phyloP scores from a whole-genome alignment of 2,888 invertebrate genomes.

The Polydrusus tereticollis region DNA sequence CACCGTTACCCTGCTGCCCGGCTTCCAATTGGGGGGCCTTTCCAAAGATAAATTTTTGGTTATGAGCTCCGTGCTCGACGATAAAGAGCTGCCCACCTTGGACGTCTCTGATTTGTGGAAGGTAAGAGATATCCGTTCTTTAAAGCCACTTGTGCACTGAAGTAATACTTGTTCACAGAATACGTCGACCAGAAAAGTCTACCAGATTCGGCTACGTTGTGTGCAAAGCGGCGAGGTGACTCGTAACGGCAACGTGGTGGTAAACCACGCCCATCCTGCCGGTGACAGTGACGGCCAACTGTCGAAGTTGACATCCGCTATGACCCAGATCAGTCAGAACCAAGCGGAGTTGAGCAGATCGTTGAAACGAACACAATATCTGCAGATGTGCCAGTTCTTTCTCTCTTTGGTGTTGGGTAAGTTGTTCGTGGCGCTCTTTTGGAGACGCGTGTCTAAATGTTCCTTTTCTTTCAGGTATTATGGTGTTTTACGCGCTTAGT shows the following conservation, averaged over 20 bases:
- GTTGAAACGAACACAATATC: slow-evolving; percentile 68
- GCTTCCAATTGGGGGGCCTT: slow-evolving; percentile 76
- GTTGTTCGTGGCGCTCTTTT: slow-evolving; percentile 3
- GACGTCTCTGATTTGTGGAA: slow-evolving; percentile 85
- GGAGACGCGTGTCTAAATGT: neutral
- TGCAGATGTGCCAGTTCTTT: slow-evolving; percentile 69
- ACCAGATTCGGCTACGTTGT: slow-evolving; percentile 82
- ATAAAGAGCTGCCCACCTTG: slow-evolving; percentile 68
- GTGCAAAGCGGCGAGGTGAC: slow-evolving; percentile 67
- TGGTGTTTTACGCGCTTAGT: slow-evolving; percentile 25
- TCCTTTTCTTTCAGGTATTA: slow-evolving; percentile 23
- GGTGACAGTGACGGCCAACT: slow-evolving; percentile 55
- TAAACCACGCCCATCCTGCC: slow-evolving; percentile 5
- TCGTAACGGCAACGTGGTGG: slow-evolving; percentile 59
- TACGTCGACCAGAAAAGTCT: slow-evolving; percentile 66
- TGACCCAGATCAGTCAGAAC: slow-evolving; percentile 66
- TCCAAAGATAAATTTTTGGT: slow-evolving; percentile 90
- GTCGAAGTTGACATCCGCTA: slow-evolving; percentile 58
- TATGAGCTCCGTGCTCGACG: slow-evolving; percentile 80
- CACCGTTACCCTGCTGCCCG: slow-evolving; percentile 81
- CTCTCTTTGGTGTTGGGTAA: slow-evolving; percentile 63
- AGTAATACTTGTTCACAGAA: slow-evolving; percentile 54
- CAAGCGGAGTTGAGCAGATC: slow-evolving; percentile 68
- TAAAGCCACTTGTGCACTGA: too few relatives aligned
- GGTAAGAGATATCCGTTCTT: slow-evolving; percentile 56